These are phyloP conservation scores for Polymixis flavicincta DNA, from an alignment of 2,888 invertebrate genomes.

Conservation along the genomic window DNA sequence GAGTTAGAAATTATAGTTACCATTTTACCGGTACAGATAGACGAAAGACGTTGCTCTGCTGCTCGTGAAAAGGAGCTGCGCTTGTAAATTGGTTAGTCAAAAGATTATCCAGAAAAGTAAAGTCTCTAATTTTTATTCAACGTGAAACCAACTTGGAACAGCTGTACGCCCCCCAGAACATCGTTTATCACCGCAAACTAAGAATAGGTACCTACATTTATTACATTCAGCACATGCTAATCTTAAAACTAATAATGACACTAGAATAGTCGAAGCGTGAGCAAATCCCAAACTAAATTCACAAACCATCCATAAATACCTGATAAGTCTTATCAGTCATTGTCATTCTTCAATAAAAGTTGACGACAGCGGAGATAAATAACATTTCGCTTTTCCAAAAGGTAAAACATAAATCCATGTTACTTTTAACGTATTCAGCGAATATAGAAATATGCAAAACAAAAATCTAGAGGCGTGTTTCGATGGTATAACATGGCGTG, in stretches of 20 bases:
- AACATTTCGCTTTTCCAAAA: constrained; percentile 9
- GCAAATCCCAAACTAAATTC: constrained; percentile 41
- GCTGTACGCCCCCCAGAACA: too few species aligned
- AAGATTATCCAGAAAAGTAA: too few species aligned
- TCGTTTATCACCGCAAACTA: background rate
- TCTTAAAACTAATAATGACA: constrained; percentile 18
- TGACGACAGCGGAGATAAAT: constrained; percentile 28
- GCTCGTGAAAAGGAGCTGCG: too few species aligned
- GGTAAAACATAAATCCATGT: constrained; percentile 23
- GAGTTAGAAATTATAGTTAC: too few species aligned
- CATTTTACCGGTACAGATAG: too few species aligned
- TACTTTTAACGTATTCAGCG: constrained; percentile 9
- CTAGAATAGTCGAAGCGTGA: constrained; percentile 20
- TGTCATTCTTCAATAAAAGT: constrained; percentile 49
- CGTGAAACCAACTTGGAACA: too few species aligned
- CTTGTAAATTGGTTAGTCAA: too few species aligned
- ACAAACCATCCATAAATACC: constrained; percentile 35
- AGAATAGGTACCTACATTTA: background rate
- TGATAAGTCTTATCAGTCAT: constrained; percentile 53
- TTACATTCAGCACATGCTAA: constrained; percentile 23
- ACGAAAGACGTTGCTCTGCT: too few species aligned
- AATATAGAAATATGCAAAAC: constrained; percentile 27
- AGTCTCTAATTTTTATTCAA: too few species aligned
- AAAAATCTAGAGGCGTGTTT: constrained; percentile 16
- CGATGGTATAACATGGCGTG: constrained; percentile 24